phyloP scores from a whole-genome alignment of 2,888 invertebrate genomes.

The Drosophila leonis region DNA sequence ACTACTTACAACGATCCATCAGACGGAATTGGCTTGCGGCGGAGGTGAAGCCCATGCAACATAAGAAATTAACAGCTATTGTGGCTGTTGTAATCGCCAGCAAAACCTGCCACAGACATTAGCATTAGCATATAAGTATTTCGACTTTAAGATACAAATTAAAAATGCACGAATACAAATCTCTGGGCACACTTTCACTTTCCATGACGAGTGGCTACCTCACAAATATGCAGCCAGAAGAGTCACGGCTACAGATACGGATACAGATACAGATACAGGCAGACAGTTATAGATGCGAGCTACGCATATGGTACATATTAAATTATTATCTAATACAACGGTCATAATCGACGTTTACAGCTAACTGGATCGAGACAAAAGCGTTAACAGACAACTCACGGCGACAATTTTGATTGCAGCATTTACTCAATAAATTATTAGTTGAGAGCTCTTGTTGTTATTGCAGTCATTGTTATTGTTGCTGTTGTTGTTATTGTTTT shows the following conservation, averaged over 20 bases:
- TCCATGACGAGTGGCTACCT: slow-evolving; percentile 41
- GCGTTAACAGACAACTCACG: slow-evolving; percentile 37
- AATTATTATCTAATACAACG: slow-evolving; percentile 70
- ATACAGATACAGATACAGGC: slow-evolving; percentile 15
- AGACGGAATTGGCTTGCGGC: background rate
- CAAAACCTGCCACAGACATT: slow-evolving; percentile 34
- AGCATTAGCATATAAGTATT: slow-evolving; percentile 62
- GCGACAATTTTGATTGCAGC: slow-evolving; percentile 65
- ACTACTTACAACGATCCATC: background rate
- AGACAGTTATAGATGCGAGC: slow-evolving; percentile 15
- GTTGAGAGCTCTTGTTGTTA: slow-evolving; percentile 23
- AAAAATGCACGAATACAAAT: slow-evolving; percentile 68
- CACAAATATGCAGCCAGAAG: slow-evolving; percentile 62
- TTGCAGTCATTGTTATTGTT: background rate
- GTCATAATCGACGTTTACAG: slow-evolving; percentile 59
- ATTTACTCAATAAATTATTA: slow-evolving; percentile 72
- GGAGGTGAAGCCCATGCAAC: slow-evolving; percentile 7
- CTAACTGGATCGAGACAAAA: slow-evolving; percentile 33
- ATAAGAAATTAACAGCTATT: slow-evolving; percentile 29
- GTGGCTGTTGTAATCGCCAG: slow-evolving; percentile 45
- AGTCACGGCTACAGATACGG: slow-evolving; percentile 31
- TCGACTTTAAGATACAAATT: slow-evolving; percentile 62
- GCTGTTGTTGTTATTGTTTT: slow-evolving; percentile 35
- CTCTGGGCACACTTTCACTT: slow-evolving; percentile 70
- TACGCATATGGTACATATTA: slow-evolving; percentile 43